A percentile compares a stretch with the other conserved stretches of the same genome.
Evolutionary conservation across 2,888 invertebrate genomes (phyloP).

Genomic region (Nephrocerus scutellatus): DNA sequence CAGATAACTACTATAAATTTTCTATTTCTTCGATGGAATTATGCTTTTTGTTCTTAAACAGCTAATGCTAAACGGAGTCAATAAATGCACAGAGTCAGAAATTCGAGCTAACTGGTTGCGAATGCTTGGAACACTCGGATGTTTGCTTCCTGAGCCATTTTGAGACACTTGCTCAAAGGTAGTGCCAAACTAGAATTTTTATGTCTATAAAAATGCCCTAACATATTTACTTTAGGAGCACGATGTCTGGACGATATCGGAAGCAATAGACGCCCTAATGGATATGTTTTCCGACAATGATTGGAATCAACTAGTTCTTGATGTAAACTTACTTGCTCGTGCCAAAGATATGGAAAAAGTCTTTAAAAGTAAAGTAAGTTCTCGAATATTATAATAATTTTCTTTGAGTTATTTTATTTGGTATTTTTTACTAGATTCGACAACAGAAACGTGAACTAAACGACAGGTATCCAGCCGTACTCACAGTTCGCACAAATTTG

Average conservation of each 20-base stretch:
- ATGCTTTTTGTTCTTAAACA: slow-evolving; percentile 25
- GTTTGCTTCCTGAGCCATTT: slow-evolving; percentile 44
- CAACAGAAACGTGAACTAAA: slow-evolving; percentile 58
- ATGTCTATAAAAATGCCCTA: neutral
- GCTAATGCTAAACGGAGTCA: slow-evolving; percentile 52
- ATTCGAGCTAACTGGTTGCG: slow-evolving; percentile 55
- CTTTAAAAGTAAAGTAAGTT: slow-evolving; percentile 59
- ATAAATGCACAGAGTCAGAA: slow-evolving; percentile 51
- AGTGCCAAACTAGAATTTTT: too few species aligned
- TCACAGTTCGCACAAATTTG: slow-evolving; percentile 60
- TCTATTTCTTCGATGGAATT: too few species aligned
- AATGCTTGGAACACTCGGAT: slow-evolving; percentile 54
- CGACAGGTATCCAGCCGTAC: slow-evolving; percentile 59
- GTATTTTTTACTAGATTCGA: slow-evolving; percentile 51
- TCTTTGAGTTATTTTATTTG: too few species aligned
- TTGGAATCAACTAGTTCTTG: slow-evolving; percentile 57
- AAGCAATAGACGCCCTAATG: slow-evolving; percentile 66
- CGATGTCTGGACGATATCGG: slow-evolving; percentile 66
- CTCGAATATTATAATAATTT: neutral
- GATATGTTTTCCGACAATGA: slow-evolving; percentile 74
- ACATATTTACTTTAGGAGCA: slow-evolving; percentile 47
- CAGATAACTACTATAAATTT: too few species aligned
- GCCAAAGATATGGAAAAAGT: slow-evolving; percentile 53
- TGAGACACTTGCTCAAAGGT: slow-evolving; percentile 50
- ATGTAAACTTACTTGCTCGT: slow-evolving; percentile 59